These are phyloP conservation scores for Megalopta genalis DNA, from an alignment of 1,140 invertebrate genomes.

Conservation along the genomic window DNA sequence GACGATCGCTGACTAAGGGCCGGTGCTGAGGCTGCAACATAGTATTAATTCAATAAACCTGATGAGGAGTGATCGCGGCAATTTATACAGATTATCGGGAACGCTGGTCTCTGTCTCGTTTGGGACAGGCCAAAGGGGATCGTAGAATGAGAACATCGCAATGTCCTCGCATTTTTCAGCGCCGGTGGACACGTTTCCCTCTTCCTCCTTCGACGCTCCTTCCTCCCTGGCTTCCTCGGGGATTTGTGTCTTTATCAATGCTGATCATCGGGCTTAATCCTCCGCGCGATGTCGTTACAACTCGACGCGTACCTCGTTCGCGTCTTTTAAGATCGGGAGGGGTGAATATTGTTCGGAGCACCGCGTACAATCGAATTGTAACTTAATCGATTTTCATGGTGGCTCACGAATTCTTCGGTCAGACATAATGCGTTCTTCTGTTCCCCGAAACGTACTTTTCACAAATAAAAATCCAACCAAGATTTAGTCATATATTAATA, in stretches of 20 bases:
- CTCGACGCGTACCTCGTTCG: conserved; percentile 23
- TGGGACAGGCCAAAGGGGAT: conserved; percentile 40
- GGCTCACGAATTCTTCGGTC: background rate
- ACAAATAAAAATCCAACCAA: too few relatives aligned
- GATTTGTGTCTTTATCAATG: conserved; percentile 55
- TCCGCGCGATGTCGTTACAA: conserved; percentile 36
- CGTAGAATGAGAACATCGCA: conserved; percentile 47
- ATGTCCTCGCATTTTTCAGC: conserved; percentile 56
- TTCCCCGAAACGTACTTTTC: too few relatives aligned
- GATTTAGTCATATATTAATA: too few relatives aligned
- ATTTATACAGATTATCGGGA: conserved; percentile 66
- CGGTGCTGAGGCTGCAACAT: conserved; percentile 11
- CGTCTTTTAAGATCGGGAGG: conserved; percentile 1
- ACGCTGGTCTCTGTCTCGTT: conserved; percentile 54
- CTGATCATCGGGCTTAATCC: conserved; percentile 54
- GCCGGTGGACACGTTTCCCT: conserved; percentile 49
- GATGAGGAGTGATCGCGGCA: conserved; percentile 65
- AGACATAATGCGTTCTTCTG: too few relatives aligned
- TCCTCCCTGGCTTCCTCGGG: conserved; percentile 25
- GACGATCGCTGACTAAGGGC: background rate
- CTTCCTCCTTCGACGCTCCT: background rate
- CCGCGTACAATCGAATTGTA: conserved; percentile 30
- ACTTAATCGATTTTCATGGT: background rate
- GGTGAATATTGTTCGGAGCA: background rate
- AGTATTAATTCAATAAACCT: conserved; percentile 71